Conservation (phyloP, 2,888 invertebrate genomes). For the Tanaodytes sp. region DNA sequence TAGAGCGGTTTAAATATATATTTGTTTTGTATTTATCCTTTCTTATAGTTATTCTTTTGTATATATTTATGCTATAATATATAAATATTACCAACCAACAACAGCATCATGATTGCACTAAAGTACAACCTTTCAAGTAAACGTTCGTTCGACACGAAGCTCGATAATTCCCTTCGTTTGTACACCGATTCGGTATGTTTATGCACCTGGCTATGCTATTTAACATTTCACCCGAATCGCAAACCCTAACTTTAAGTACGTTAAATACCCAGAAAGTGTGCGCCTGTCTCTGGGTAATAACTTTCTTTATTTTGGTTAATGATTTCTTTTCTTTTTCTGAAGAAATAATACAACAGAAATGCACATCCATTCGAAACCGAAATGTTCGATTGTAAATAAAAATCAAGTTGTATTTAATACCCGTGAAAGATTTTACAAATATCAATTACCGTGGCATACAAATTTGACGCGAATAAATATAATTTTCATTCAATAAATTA, state of each 20-base stretch:
- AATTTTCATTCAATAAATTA: no score
- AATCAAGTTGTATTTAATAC: constrained; percentile 15
- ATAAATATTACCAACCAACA: constrained; percentile 51
- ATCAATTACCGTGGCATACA: constrained; percentile 11
- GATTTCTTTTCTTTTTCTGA: not conserved
- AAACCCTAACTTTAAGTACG: constrained; percentile 39
- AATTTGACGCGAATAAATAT: no score
- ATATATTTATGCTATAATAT: constrained; percentile 37
- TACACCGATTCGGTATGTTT: constrained; percentile 29
- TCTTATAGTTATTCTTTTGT: constrained; percentile 3
- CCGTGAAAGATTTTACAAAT: constrained; percentile 17
- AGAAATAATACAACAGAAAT: not conserved
- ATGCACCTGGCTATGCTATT: no score
- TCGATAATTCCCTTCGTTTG: constrained; percentile 32
- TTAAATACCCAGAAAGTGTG: constrained; percentile 20
- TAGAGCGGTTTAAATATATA: constrained; percentile 27
- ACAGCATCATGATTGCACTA: constrained; percentile 49
- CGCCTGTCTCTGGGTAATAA: constrained; percentile 1
- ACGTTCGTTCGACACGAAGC: constrained; percentile 39
- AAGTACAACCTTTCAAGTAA: constrained; percentile 47
- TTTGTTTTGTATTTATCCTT: no score
- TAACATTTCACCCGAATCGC: constrained; percentile 7
- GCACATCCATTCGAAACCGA: not conserved
- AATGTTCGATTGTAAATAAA: not conserved
- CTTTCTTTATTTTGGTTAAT: not conserved